Conservation (phyloP, 2,888 invertebrate species). For the Ditylenchus weischeri region DNA sequence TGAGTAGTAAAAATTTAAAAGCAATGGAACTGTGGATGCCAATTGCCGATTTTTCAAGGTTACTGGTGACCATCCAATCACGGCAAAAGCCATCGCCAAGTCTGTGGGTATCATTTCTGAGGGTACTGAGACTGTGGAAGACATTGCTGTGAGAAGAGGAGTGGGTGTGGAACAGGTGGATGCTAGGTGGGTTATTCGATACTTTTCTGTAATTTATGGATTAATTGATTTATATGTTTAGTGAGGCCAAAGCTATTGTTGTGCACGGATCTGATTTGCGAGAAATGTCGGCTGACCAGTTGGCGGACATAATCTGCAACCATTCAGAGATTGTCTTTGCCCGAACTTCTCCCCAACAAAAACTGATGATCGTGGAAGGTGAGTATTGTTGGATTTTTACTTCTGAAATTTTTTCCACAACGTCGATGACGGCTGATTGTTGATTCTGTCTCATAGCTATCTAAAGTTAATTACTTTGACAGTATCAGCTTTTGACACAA, state of each 20-base stretch:
- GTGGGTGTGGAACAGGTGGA: constrained; percentile 74
- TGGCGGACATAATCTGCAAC: constrained; percentile 41
- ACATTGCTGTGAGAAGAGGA: constrained; percentile 76
- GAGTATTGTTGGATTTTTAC: no score
- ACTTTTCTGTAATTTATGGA: background rate
- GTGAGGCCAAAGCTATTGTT: constrained; percentile 59
- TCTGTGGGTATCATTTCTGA: constrained; percentile 64
- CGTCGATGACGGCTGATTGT: no score
- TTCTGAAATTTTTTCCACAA: no score
- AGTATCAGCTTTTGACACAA: no score
- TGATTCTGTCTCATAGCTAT: no score
- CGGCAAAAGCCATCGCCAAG: constrained; percentile 50
- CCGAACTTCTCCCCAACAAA: constrained; percentile 60
- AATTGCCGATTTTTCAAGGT: constrained; percentile 61
- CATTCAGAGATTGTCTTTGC: constrained; percentile 61
- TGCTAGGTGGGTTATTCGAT: constrained; percentile 21
- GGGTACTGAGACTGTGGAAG: constrained; percentile 63
- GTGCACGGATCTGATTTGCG: constrained; percentile 54
- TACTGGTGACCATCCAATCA: constrained; percentile 66
- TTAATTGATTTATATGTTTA: constrained; percentile 1
- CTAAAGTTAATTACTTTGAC: no score
- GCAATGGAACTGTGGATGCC: constrained; percentile 49
- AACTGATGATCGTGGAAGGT: constrained; percentile 65
- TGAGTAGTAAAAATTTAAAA: constrained; percentile 7
- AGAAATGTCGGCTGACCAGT: constrained; percentile 38